Conservation (phyloP, 92 coral and sea anemone species). For the Epizoanthus fatuus region DNA sequence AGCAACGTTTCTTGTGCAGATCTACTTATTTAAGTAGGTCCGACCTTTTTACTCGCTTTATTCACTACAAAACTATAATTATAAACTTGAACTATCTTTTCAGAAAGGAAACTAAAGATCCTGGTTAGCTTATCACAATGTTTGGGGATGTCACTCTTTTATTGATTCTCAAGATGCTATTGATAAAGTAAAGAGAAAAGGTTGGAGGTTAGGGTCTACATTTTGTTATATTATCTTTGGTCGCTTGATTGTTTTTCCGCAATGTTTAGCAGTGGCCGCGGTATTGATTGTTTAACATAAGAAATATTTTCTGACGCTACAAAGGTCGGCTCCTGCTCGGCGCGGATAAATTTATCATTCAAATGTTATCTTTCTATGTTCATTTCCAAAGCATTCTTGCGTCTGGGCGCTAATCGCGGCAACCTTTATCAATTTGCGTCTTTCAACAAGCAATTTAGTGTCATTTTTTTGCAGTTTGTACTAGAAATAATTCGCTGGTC, state of each 20-base stretch:
- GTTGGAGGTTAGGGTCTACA: neutral
- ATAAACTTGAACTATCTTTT: neutral
- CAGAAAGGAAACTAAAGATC: neutral
- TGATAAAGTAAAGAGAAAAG: neutral
- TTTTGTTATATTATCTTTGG: neutral
- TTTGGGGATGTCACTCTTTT: neutral
- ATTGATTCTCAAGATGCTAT: neutral
- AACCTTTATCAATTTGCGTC: conserved; percentile 35
- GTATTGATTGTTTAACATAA: neutral
- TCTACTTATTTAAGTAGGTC: no score
- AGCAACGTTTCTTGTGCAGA: no score
- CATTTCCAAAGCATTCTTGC: neutral
- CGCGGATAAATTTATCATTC: neutral
- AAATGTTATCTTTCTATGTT: neutral
- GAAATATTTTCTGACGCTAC: neutral
- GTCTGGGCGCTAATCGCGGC: conserved; percentile 24
- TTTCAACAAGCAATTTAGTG: conserved; percentile 19
- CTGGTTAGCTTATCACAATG: neutral
- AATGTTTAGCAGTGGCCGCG: neutral
- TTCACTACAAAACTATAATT: no score
- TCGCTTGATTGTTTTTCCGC: neutral
- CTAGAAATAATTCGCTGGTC: no score
- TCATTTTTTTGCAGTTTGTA: neutral
- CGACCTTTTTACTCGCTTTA: no score
- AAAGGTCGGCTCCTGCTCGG: neutral